These are phyloP conservation scores for Nephotettix cincticeps DNA, from an alignment of 1,140 invertebrate genomes.

Conservation along the genomic window DNA sequence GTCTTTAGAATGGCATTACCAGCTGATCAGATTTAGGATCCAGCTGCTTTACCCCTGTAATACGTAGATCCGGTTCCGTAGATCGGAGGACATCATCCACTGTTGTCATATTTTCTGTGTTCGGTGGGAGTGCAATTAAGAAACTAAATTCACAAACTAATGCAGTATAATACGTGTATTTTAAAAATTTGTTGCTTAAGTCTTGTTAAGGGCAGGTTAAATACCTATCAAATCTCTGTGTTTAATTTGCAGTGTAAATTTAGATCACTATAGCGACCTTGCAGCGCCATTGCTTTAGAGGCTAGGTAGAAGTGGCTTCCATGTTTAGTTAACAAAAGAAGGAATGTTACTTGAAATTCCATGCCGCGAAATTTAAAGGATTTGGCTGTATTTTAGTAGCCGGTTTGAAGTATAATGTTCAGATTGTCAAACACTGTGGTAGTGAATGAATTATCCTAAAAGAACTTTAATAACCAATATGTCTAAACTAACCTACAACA, in stretches of 20 bases:
- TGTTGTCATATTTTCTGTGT: constrained; percentile 17
- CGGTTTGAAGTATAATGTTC: no score
- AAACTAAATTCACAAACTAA: not conserved
- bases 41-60: not conserved
- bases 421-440: no score
- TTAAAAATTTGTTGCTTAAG: not conserved
- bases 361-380: constrained; percentile 30
- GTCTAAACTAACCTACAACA: no score
- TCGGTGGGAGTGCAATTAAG: not conserved
- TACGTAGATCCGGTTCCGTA: constrained; percentile 6
- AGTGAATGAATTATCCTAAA: no score
- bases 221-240: not conserved
- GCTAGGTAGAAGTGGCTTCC: constrained; percentile 31
- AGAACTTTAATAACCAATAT: no score
- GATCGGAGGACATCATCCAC: not conserved
- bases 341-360: not conserved
- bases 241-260: no score
- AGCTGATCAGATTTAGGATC: not conserved
- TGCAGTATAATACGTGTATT: not conserved
- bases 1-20: no score
- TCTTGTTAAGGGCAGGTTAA: not conserved
- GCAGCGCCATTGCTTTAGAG: constrained; percentile 26
- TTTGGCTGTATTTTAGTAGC: not conserved
- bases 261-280: constrained; percentile 19
- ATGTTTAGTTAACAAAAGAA: constrained; percentile 9